Percentiles rank a stretch among this genome's conserved stretches.
These are phyloP conservation scores for Fragum whitleyi DNA, from an alignment of 2,888 invertebrate species.

Conservation along the genomic window DNA sequence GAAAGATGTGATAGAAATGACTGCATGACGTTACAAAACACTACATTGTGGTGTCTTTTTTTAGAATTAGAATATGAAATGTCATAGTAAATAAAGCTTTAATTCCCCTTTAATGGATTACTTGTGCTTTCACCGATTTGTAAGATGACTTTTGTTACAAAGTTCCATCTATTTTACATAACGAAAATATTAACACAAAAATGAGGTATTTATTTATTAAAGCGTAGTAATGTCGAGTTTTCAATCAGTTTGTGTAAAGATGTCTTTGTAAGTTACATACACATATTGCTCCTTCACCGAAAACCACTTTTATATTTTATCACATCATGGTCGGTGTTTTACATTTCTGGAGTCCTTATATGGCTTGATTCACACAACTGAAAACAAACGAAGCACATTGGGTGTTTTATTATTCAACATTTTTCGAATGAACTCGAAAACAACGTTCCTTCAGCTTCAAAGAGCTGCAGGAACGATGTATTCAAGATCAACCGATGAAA, in stretches of 20 bases:
- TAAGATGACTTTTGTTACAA: neutral
- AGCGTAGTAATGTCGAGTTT: neutral
- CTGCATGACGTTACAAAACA: too few species aligned
- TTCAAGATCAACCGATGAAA: too few species aligned
- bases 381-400: slow-evolving; percentile 57
- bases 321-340: slow-evolving; percentile 16
- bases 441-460: too few species aligned
- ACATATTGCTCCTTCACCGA: slow-evolving; percentile 4
- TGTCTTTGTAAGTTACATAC: slow-evolving; percentile 3
- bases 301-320: slow-evolving; percentile 17
- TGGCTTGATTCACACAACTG: neutral
- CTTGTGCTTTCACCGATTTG: neutral
- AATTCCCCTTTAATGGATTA: too few species aligned
- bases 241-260: neutral
- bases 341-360: neutral
- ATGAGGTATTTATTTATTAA: slow-evolving; percentile 15
- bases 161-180: neutral
- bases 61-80: too few species aligned
- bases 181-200: neutral
- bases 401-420: slow-evolving; percentile 34
- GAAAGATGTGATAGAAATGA: neutral
- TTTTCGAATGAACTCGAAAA: too few species aligned
- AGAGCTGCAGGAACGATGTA: too few species aligned
- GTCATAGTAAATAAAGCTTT: too few species aligned
- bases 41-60: too few species aligned